These are phyloP conservation scores for Catostylus mosaicus DNA, from an alignment of 30 jellyfish, hydroid and myxozoan species.

Conservation along the genomic window DNA sequence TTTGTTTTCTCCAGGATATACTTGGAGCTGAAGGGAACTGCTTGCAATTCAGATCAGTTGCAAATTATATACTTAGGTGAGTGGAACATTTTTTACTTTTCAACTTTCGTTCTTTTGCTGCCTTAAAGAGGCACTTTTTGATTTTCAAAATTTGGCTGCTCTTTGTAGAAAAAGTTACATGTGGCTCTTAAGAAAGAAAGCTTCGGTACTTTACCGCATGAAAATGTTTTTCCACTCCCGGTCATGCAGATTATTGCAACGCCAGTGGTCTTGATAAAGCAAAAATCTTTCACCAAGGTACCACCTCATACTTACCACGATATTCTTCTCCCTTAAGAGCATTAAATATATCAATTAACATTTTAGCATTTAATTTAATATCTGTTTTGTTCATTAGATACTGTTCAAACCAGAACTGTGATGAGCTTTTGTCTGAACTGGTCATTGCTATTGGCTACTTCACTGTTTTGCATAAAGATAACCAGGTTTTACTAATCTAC, in stretches of 20 bases:
- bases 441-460: conserved; percentile 83
- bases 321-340: background rate
- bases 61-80: conserved; percentile 83
- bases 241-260: background rate
- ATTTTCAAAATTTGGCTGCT: too few species aligned
- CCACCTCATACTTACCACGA: too few species aligned
- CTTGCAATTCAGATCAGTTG: conserved; percentile 92
- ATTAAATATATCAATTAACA: background rate
- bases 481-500: conserved; percentile 63
- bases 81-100: background rate
- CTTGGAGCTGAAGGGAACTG: conserved; percentile 89
- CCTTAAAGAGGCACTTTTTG: background rate
- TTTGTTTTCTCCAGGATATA: conserved; percentile 45
- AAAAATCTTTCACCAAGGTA: too few species aligned
- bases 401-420: conserved; percentile 81
- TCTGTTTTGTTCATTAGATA: conserved; percentile 43
- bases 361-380: background rate
- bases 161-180: background rate
- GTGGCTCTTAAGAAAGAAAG: background rate
- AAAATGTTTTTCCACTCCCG: background rate
- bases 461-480: conserved; percentile 80
- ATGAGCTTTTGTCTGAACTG: conserved; percentile 85
- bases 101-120: background rate
- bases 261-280: background rate
- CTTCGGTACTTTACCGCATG: background rate